phyloP scores from a whole-genome alignment of 2,888 invertebrate species.

The Polydrusus pterygomalis region DNA sequence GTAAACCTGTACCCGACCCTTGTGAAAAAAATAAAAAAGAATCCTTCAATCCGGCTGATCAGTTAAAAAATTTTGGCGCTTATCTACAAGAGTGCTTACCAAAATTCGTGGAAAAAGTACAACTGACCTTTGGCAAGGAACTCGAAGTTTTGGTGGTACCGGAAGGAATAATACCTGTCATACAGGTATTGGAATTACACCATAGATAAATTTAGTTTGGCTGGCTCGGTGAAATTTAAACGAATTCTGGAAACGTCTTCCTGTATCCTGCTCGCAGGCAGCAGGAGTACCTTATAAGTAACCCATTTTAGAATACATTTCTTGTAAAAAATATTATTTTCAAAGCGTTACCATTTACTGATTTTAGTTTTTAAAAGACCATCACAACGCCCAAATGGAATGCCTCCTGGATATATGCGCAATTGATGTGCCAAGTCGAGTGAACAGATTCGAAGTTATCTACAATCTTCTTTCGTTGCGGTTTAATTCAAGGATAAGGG shows the following conservation, averaged over 20 bases:
- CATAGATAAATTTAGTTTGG: no score
- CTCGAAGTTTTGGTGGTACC: slow-evolving; percentile 93
- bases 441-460: slow-evolving; percentile 89
- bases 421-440: slow-evolving; percentile 78
- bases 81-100: slow-evolving; percentile 96
- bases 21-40: neutral
- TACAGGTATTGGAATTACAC: slow-evolving; percentile 56
- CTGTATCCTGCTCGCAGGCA: neutral
- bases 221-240: no score
- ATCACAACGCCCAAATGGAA: slow-evolving; percentile 94
- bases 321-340: neutral
- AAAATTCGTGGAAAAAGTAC: slow-evolving; percentile 95
- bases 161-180: slow-evolving; percentile 92
- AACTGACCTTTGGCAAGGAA: slow-evolving; percentile 90
- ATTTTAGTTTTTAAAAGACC: slow-evolving; percentile 90
- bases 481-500: slow-evolving; percentile 92
- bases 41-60: slow-evolving; percentile 46
- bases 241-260: no score
- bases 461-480: slow-evolving; percentile 94
- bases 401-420: slow-evolving; percentile 93
- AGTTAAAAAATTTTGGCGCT: slow-evolving; percentile 82
- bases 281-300: neutral
- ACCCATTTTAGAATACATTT: neutral
- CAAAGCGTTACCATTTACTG: neutral
- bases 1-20: neutral